Evolutionary conservation across 64 coral and sea anemone genomes (phyloP), one percentile per base, ranked within the genome.

Genomic region (Acropora tenuis): DNA sequence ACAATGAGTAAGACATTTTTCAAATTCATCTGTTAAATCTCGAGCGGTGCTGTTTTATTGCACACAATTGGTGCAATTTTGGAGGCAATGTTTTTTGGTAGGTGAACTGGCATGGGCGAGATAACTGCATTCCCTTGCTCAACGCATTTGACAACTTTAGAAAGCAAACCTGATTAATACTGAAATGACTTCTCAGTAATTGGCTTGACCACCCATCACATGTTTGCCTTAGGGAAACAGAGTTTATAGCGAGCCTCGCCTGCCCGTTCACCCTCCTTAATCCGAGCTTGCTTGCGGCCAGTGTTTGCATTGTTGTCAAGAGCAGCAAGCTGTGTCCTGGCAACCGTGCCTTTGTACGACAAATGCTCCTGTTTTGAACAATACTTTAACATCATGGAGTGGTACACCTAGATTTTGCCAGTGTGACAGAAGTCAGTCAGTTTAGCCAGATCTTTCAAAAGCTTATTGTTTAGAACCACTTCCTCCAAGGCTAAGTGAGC

Each of bases 181-280:
- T 46, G 59, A 59, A 78, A 89, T 43, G 16, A 47, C 53, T 18
- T 65, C 53, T 89, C 74, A 4, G 0, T 43, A 18, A 80, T 61
- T 12, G 85, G 85, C 17, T 88, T 88, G n/a, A 76, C 85, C 48
- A 75, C 85, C 69, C 85, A 88, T 7, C 85, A 48, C 69, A 76
- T 88, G 45, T 53, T n/a, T 50, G 69, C 77, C 69, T 93, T 93
- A 46, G 78, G 77, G 50, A 82, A 88, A 30, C 85, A 61, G 15
- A 46, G 10, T 12, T 50, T 87, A n/a, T 88, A 88, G 40, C 78
- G 78, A 57, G 72, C 86, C 65, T 75, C 46, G 8, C 78, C 92
- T 45, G 55, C 72, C 41, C 50, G 73, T 66, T 78, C 47, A 66
- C 86, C 78, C 9, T 43, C 50, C 68, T 84, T 18, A 2, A 89